Evolutionary conservation across 2,113 vertebrate genomes (phyloP).

Genomic region (Plecturocebus donacophilus): DNA sequence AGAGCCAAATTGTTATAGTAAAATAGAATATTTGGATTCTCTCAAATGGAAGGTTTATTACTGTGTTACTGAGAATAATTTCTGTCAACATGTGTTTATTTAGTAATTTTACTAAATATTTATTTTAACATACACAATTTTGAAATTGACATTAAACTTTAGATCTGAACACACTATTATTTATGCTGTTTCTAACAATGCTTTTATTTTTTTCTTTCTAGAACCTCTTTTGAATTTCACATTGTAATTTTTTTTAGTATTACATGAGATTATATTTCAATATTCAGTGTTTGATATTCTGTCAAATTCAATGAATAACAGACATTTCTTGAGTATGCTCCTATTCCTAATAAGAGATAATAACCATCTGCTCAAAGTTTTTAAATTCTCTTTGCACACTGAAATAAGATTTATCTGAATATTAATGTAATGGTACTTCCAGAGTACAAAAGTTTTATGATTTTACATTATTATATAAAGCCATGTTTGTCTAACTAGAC

Average conservation of each 20-base stretch:
- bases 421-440: background rate
- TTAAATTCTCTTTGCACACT: slow-evolving; percentile 28
- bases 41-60: background rate
- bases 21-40: background rate
- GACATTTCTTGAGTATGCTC: slow-evolving; percentile 12
- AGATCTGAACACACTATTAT: background rate
- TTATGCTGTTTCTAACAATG: background rate
- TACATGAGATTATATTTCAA: slow-evolving; percentile 9
- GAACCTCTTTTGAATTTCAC: slow-evolving; percentile 32
- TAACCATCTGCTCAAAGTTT: slow-evolving; percentile 20
- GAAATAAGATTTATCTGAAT: slow-evolving; percentile 51
- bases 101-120: background rate
- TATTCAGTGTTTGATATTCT: slow-evolving; percentile 21
- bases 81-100: background rate
- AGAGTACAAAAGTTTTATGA: background rate
- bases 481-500: background rate
- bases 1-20: background rate
- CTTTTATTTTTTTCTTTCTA: background rate
- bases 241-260: slow-evolving; percentile 31
- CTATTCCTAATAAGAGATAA: background rate
- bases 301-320: slow-evolving; percentile 7
- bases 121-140: background rate
- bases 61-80: background rate
- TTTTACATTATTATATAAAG: background rate
- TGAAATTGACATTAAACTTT: background rate